Evolutionary conservation across 2,797 vertebrate genomes (phyloP).

Genomic region (Catamblyrhynchus diadema): DNA sequence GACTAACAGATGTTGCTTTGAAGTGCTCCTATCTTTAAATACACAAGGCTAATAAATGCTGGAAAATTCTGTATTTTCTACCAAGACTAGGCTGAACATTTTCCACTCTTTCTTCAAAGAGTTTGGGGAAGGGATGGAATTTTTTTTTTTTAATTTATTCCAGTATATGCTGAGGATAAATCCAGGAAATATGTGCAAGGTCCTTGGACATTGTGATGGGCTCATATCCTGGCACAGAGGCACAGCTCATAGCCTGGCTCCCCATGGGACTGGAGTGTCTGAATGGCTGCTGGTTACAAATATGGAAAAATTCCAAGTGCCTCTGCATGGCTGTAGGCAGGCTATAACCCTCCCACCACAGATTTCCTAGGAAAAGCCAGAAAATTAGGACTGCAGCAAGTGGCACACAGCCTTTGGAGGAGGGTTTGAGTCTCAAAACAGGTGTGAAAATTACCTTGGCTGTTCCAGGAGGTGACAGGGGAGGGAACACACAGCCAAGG

Average conservation of each 20-base stretch:
- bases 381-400: not conserved
- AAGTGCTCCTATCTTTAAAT: constrained; percentile 39
- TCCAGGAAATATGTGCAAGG: not conserved
- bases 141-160: not conserved
- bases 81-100: not conserved
- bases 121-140: not conserved
- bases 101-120: constrained; percentile 24
- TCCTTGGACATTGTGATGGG: not conserved
- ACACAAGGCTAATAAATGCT: not conserved
- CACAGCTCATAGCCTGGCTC: not conserved
- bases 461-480: not conserved
- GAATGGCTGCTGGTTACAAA: not conserved
- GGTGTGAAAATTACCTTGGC: not conserved
- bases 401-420: not conserved
- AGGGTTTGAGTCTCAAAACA: not conserved
- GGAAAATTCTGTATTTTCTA: constrained; percentile 2
- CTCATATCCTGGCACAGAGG: not conserved
- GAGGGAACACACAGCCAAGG: not conserved
- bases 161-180: not conserved
- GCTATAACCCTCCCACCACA: not conserved
- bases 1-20: constrained; percentile 46
- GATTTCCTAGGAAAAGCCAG: not conserved
- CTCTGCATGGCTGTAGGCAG: not conserved
- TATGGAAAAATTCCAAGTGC: not conserved
- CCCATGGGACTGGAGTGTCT: not conserved